Conservation (phyloP, 2,113 vertebrate genomes). For the Hucho hucho region DNA sequence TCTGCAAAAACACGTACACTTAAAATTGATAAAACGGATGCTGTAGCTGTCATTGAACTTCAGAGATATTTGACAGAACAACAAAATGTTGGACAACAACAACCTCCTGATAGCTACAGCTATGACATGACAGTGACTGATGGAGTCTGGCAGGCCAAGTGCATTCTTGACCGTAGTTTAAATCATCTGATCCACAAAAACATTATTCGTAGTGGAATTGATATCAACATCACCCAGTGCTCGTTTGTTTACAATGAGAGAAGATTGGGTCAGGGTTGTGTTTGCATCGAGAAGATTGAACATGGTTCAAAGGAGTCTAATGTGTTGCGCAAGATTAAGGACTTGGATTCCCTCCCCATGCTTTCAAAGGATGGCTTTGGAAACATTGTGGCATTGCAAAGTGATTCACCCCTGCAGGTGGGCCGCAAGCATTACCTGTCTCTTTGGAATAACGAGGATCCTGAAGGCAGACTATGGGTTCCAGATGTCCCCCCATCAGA, state of each 20-base stretch:
- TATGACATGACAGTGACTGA: constrained; percentile 81
- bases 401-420: constrained; percentile 68
- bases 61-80: constrained; percentile 55
- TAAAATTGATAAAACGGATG: constrained; percentile 20
- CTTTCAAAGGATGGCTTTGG: constrained; percentile 46
- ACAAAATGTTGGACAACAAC: background rate
- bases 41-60: constrained; percentile 51
- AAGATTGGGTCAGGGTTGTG: constrained; percentile 69
- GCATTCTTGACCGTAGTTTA: constrained; percentile 69
- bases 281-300: constrained; percentile 72
- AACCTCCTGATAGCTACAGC: constrained; percentile 32
- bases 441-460: constrained; percentile 90
- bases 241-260: constrained; percentile 79
- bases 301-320: background rate
- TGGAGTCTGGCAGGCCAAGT: constrained; percentile 72
- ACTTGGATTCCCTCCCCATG: constrained; percentile 41
- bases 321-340: background rate
- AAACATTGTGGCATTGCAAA: constrained; percentile 25
- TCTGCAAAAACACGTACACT: constrained; percentile 32
- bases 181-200: constrained; percentile 73
- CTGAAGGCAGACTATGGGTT: constrained; percentile 80
- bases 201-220: constrained; percentile 71
- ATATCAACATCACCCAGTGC: constrained; percentile 68
- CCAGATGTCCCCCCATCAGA: constrained; percentile 37
- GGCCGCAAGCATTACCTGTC: constrained; percentile 80